These are phyloP conservation scores for Cyclura pinguis DNA, from an alignment of 2,797 vertebrate genomes.

Conservation along the genomic window DNA sequence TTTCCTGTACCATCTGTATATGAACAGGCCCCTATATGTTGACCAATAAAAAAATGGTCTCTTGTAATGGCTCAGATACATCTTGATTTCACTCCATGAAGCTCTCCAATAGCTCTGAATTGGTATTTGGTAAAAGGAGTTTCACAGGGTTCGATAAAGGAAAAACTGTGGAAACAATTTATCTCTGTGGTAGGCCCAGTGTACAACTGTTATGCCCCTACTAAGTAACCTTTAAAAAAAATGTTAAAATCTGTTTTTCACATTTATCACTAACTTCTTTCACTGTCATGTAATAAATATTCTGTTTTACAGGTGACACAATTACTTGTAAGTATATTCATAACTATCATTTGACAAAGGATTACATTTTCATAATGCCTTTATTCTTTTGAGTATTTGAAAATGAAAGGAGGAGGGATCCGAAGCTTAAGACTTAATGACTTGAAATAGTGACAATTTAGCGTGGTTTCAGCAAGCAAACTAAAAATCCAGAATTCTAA, in stretches of 20 bases:
- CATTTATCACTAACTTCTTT: neutral
- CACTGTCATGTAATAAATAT: neutral
- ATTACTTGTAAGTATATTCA: constrained; percentile 16
- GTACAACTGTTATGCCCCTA: neutral
- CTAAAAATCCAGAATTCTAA: constrained; percentile 14
- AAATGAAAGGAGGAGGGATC: constrained; percentile 22
- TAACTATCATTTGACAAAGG: constrained; percentile 34
- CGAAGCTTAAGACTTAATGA: neutral
- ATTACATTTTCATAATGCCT: constrained; percentile 29
- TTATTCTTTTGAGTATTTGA: constrained; percentile 27
- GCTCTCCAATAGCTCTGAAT: neutral
- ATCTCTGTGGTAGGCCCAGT: neutral
- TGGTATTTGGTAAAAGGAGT: neutral
- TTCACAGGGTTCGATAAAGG: neutral
- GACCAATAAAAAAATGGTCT: neutral
- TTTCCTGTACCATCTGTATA: neutral
- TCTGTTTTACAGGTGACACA: neutral
- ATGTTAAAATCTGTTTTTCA: neutral
- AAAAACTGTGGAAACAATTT: neutral
- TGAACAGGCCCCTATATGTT: neutral
- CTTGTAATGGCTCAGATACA: neutral
- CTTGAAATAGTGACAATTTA: constrained; percentile 38
- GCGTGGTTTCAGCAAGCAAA: neutral
- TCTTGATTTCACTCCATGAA: neutral
- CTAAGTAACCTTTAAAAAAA: neutral